Evolutionary conservation across 1,140 invertebrate species (phyloP), one percentile per base, ranked within the genome.

Genomic region (Aricia agestis): DNA sequence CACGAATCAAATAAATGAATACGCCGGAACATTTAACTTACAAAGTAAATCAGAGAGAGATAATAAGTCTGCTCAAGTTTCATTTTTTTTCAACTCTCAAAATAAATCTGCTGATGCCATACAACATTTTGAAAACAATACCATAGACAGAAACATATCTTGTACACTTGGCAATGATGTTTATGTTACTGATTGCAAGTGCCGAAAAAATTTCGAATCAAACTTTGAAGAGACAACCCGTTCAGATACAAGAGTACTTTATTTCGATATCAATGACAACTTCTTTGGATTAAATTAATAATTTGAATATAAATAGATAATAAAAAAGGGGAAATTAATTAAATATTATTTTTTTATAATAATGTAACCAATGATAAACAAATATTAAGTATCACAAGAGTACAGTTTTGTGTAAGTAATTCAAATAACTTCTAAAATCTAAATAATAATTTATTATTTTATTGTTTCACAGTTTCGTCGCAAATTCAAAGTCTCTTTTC

Each of bases 41-140:
- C 36, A 6, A 36, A 36, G 9, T 5, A 36, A 36, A 36, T 9
- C 36, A 9, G 9, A 36, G 36, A 36, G 6, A 36, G 36, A 36
- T 59, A 58, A 59, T 59, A 59, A 18, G 58, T 25, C 17, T 17
- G 4, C 17, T 63, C 59, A 63, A 10, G 18, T 19, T 63, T 19
- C 59, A 25, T 63, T 19, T 25, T 19, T 10, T 63, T 19, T 63
- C 18, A 63, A 19, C 17, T 63, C 59, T 10, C 17, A 19, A 63
- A 63, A 19, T 63, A 86, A 82, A 75, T 87, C 84, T 32, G 85
- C 83, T 77, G 74, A 85, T 25, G 74, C 71, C 52, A 70, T 82
- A 52, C 45, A 52, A 52, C 1, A 13, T 52, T 11, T 4, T 52
- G 45, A 9, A 15, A 1, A 52, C 45, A 52, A 52, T 25, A 25